Evolutionary conservation across 2,888 invertebrate species (phyloP).

Genomic region (Pristionchus exspectatus): DNA sequence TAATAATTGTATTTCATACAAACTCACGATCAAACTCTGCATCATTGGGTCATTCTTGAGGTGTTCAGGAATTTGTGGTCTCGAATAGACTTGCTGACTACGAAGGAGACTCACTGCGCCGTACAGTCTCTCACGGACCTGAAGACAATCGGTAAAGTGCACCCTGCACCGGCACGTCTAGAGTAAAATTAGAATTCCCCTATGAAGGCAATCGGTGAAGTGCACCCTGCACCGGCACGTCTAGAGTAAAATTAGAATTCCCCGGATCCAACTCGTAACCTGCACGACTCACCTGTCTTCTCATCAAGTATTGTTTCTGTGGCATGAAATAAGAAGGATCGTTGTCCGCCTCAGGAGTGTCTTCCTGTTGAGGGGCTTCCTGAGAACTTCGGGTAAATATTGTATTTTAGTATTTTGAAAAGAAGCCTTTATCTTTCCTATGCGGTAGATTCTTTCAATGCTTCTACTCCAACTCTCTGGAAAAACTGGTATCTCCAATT

Average conservation of each 20-base stretch:
- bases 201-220: not conserved
- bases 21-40: not conserved
- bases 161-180: not conserved
- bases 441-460: too few relatives aligned
- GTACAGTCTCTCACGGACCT: slow-evolving; percentile 1
- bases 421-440: too few relatives aligned
- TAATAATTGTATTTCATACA: not conserved
- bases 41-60: not conserved
- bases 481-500: not conserved
- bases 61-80: not conserved
- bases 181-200: not conserved
- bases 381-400: not conserved
- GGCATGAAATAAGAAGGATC: not conserved
- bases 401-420: not conserved
- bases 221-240: not conserved
- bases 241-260: not conserved
- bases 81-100: not conserved
- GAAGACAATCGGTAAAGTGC: not conserved
- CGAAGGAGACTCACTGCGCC: not conserved
- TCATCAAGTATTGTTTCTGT: not conserved
- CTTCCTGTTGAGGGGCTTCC: not conserved
- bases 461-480: too few relatives aligned
- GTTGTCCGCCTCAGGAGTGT: not conserved
- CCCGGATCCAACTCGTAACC: not conserved
- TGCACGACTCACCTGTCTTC: not conserved